These are phyloP conservation scores for Canis aureus DNA, from an alignment of 2,113 vertebrate genomes.

Conservation along the genomic window DNA sequence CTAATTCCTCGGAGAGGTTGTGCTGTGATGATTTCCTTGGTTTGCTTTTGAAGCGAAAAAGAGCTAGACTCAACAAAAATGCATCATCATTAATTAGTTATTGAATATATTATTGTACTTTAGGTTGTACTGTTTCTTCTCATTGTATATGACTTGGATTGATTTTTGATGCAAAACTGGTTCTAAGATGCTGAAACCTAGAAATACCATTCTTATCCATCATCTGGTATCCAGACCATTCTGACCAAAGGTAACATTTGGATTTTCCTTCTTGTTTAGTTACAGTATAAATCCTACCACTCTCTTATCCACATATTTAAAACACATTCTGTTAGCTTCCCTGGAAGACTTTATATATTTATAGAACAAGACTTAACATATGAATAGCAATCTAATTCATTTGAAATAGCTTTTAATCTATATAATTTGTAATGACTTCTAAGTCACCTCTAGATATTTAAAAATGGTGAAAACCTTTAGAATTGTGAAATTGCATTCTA, in stretches of 20 bases:
- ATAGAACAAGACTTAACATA: conserved; percentile 65
- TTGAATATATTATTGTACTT: neutral
- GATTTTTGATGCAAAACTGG: neutral
- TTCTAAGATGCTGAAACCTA: neutral
- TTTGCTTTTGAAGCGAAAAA: conserved; percentile 21
- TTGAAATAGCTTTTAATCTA: conserved; percentile 76
- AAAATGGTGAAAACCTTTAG: conserved; percentile 54
- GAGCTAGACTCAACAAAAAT: neutral
- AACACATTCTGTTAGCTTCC: conserved; percentile 44
- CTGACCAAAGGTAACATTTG: neutral
- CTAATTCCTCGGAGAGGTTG: neutral
- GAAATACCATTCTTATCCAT: neutral
- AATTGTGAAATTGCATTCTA: conserved; percentile 67
- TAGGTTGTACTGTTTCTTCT: neutral
- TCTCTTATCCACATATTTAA: conserved; percentile 59
- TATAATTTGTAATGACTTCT: conserved; percentile 74
- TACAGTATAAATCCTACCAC: conserved; percentile 17
- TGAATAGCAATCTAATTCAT: conserved; percentile 67
- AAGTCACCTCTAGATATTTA: conserved; percentile 74
- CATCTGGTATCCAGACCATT: neutral
- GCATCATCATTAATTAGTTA: neutral
- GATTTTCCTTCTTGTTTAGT: conserved; percentile 54
- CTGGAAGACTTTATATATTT: conserved; percentile 61
- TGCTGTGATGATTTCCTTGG: neutral
- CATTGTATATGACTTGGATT: neutral